Evolutionary conservation across 2,888 invertebrate species (phyloP), one percentile per base, ranked within the genome.

Genomic region (Azorinus chamasolen): DNA sequence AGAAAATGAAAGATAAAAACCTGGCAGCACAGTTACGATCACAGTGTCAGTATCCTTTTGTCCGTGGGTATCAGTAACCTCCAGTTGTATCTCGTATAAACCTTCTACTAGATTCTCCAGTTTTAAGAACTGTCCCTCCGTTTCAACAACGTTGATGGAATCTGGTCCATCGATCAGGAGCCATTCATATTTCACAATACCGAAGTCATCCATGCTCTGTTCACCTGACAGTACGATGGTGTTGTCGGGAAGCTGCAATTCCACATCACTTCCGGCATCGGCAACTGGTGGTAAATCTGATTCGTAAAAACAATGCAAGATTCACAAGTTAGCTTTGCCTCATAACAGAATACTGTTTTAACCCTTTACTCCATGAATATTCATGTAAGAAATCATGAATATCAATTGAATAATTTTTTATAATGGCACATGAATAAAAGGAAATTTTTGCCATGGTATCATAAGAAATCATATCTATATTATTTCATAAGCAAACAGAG

Each of bases 151-250:
- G 8, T 51, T 43, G 0, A 64, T 69, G 12, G n/a, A 4, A 18
- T 32, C 48, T 14, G 78, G 72, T 27, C 72, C 69, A 10, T 22
- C 45, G 1, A 68, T 92, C 92, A 97, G 96, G 83, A 95, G 95
- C 98, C 98, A 98, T 14, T 95, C 95, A 94, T 96, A 98, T 45
- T 95, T 95, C 22, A 95, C 95, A 81, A 98, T 96, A 87, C 96
- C 95, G 88, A 96, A 96, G 92, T 97, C 97, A 93, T 97, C 98
- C 25, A 91, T 92, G 48, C 97, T 97, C 87, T 95, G 95, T 48
- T 86, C 88, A 10, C 97, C 98, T 94, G 98, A 96, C 55, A 98
- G 94, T 0, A 95, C 90, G 20, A 95, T 95, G 95, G 96, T 96
- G 16, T 96, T 97, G 92, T 96, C 95, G 5, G 98, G 98, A 63